Percentiles rank a stretch among this genome's conserved stretches.
These are phyloP conservation scores for Tadarida brasiliensis DNA, from an alignment of 2,797 vertebrate genomes.

Conservation along the genomic window DNA sequence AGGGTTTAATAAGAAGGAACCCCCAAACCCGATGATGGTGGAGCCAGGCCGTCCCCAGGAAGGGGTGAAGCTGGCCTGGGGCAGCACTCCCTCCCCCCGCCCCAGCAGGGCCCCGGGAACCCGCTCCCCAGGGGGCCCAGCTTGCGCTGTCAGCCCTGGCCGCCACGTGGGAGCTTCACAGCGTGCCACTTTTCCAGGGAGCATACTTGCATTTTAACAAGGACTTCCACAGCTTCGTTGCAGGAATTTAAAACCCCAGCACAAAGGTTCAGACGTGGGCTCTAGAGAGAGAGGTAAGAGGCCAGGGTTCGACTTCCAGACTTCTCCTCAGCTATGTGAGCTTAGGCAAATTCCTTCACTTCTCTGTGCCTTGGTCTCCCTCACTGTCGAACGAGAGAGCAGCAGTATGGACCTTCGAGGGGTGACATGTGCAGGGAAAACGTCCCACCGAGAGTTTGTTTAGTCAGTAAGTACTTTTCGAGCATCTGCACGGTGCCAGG, in stretches of 20 bases:
- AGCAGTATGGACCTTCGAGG: no score
- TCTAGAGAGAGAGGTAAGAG: no score
- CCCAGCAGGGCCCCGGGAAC: neutral
- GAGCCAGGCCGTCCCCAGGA: neutral
- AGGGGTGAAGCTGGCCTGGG: neutral
- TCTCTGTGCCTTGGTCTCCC: neutral
- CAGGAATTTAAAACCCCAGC: neutral
- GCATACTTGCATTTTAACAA: neutral
- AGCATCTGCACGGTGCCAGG: neutral
- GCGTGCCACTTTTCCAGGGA: neutral
- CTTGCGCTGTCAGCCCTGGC: no score
- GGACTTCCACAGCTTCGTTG: neutral
- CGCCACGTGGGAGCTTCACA: no score
- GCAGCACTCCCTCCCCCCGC: neutral
- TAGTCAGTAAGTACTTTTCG: neutral
- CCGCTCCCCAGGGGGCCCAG: neutral
- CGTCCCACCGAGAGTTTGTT: neutral
- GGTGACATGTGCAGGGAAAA: neutral
- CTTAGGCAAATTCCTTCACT: neutral
- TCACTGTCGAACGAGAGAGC: neutral
- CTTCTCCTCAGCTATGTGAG: neutral
- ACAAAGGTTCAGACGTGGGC: neutral
- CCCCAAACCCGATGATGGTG: neutral
- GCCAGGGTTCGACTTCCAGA: neutral
- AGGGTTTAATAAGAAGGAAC: neutral